phyloP scores from a whole-genome alignment of 2,888 invertebrate genomes.

The Pocota personata region DNA sequence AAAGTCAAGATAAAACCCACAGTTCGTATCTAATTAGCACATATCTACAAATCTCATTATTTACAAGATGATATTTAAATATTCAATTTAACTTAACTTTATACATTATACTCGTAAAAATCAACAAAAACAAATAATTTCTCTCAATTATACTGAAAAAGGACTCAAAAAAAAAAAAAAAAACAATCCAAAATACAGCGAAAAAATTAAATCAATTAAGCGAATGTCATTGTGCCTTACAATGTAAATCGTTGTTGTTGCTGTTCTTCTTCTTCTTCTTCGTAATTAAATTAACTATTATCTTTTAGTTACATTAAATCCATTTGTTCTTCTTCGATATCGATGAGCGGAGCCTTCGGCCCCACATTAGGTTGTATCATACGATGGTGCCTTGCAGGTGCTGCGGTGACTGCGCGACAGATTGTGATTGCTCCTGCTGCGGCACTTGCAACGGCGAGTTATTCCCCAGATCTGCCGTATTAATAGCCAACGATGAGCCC shows the following conservation, averaged over 20 bases:
- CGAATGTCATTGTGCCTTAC: conserved; percentile 59
- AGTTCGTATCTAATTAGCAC: conserved; percentile 29
- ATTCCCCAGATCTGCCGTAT: conserved; percentile 82
- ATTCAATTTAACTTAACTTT: conserved; percentile 38
- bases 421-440: conserved; percentile 78
- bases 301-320: conserved; percentile 80
- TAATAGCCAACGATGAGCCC: conserved; percentile 81
- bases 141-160: conserved; percentile 11
- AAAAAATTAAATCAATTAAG: conserved; percentile 12
- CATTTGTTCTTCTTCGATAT: conserved; percentile 85
- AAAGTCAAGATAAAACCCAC: background rate
- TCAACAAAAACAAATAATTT: background rate
- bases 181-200: background rate
- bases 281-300: conserved; percentile 31
- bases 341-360: conserved; percentile 92
- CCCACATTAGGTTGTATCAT: conserved; percentile 98
- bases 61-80: conserved; percentile 73
- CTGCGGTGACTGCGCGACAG: conserved; percentile 84
- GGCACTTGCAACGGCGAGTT: conserved; percentile 86
- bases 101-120: background rate
- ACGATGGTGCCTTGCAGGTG: conserved; percentile 95
- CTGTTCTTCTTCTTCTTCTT: conserved; percentile 56
- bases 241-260: conserved; percentile 65
- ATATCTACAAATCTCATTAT: conserved; percentile 44
- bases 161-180: background rate